phyloP scores from a whole-genome alignment of 2,888 invertebrate species.

The Dynastes grantii region DNA sequence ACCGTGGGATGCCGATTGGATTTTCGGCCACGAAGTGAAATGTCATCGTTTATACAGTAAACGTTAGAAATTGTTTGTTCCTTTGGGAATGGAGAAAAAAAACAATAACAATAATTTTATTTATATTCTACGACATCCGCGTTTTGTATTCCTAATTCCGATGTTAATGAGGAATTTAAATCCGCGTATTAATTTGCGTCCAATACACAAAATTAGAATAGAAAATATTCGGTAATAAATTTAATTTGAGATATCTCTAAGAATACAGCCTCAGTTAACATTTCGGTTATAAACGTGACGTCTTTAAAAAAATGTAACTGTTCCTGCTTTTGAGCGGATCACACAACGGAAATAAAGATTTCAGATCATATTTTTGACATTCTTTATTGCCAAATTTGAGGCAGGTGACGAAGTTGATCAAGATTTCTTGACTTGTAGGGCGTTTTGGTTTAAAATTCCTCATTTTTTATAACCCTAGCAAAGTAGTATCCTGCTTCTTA shows the following conservation, averaged over 20 bases:
- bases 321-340: too few relatives aligned
- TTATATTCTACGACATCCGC: neutral
- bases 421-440: too few relatives aligned
- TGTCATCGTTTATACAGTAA: constrained; percentile 2
- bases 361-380: too few relatives aligned
- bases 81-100: neutral
- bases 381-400: too few relatives aligned
- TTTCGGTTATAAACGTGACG: too few relatives aligned
- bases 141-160: neutral
- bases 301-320: too few relatives aligned
- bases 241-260: neutral
- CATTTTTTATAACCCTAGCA: too few relatives aligned
- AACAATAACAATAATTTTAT: neutral
- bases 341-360: too few relatives aligned
- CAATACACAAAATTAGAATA: neutral
- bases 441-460: too few relatives aligned
- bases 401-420: too few relatives aligned
- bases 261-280: too few relatives aligned
- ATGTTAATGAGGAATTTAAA: constrained; percentile 6
- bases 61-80: neutral
- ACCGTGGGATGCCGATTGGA: neutral
- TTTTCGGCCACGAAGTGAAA: neutral
- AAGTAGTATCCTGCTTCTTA: too few relatives aligned
- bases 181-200: constrained; percentile 4
- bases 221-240: constrained; percentile 6